These are phyloP conservation scores for Lates japonicus DNA, from an alignment of 2,797 vertebrate species.

Conservation along the genomic window DNA sequence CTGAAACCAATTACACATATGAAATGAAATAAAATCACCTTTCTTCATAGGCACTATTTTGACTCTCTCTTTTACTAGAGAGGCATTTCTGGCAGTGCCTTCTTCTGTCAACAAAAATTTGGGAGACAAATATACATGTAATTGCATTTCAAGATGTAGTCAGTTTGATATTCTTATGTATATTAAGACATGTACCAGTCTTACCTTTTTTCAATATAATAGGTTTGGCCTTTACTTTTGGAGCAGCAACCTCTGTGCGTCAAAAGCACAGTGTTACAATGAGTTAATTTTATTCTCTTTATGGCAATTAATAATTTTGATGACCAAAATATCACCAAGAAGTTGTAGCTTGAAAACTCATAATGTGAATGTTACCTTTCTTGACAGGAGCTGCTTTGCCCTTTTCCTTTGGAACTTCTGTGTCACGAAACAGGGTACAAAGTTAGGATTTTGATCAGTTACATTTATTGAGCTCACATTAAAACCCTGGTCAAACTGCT, in stretches of 20 bases:
- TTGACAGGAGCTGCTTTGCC: constrained; percentile 57
- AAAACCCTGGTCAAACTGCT: background rate
- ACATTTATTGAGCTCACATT: background rate
- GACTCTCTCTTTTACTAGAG: constrained; percentile 63
- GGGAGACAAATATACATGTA: background rate
- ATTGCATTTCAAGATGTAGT: background rate
- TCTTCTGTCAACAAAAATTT: constrained; percentile 45
- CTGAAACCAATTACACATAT: background rate
- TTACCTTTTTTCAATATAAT: constrained; percentile 68
- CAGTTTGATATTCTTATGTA: background rate
- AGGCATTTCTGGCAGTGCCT: constrained; percentile 47
- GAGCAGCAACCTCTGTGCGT: constrained; percentile 55
- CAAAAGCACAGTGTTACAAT: constrained; percentile 21
- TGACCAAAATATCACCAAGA: background rate
- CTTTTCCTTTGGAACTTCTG: constrained; percentile 64
- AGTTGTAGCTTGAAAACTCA: background rate
- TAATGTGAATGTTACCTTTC: constrained; percentile 56
- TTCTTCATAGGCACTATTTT: constrained; percentile 71
- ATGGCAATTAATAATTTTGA: background rate
- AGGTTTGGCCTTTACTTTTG: constrained; percentile 68
- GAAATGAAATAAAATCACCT: constrained; percentile 42
- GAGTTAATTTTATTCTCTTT: background rate
- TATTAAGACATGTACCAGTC: background rate
- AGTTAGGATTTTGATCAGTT: background rate
- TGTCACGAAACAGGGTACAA: constrained; percentile 20